These are phyloP conservation scores for Ficedula albicollis DNA, from an alignment of 2,797 vertebrate species.

Conservation along the genomic window DNA sequence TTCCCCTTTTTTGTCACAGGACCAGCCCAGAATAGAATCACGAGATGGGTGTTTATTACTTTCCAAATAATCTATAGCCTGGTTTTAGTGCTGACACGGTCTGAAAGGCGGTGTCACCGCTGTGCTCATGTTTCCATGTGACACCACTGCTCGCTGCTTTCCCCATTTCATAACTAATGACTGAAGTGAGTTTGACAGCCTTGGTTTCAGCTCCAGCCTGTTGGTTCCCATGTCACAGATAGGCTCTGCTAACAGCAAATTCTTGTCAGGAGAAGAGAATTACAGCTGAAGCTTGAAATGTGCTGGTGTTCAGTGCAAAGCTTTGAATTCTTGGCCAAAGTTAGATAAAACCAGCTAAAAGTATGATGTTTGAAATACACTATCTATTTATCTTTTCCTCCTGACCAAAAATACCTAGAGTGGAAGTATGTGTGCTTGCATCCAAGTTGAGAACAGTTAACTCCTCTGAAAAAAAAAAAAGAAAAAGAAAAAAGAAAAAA, in stretches of 20 bases:
- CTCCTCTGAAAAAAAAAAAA: neutral
- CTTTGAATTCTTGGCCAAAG: slow-evolving; percentile 55
- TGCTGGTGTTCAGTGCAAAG: neutral
- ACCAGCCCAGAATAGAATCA: slow-evolving; percentile 26
- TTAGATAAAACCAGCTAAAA: slow-evolving; percentile 27
- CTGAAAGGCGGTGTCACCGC: slow-evolving; percentile 4
- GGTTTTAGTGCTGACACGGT: neutral
- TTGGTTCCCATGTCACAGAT: slow-evolving; percentile 45
- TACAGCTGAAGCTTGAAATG: slow-evolving; percentile 1
- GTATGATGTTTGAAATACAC: neutral
- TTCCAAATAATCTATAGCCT: slow-evolving; percentile 34
- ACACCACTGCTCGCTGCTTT: neutral
- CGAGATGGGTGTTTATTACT: neutral
- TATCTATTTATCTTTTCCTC: slow-evolving; percentile 34
- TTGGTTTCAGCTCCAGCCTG: neutral
- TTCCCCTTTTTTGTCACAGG: neutral
- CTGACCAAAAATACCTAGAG: slow-evolving; percentile 50
- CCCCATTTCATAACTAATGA: slow-evolving; percentile 35
- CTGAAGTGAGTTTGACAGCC: slow-evolving; percentile 37
- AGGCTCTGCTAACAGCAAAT: slow-evolving; percentile 1
- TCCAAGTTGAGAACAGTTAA: neutral
- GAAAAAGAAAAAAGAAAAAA: too few species aligned
- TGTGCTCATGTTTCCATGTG: neutral
- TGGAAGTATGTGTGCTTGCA: slow-evolving; percentile 3
- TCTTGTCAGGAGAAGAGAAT: slow-evolving; percentile 38